These are phyloP conservation scores for Enteromius trimaculatus DNA, from an alignment of 2,797 vertebrate genomes.

Conservation along the genomic window DNA sequence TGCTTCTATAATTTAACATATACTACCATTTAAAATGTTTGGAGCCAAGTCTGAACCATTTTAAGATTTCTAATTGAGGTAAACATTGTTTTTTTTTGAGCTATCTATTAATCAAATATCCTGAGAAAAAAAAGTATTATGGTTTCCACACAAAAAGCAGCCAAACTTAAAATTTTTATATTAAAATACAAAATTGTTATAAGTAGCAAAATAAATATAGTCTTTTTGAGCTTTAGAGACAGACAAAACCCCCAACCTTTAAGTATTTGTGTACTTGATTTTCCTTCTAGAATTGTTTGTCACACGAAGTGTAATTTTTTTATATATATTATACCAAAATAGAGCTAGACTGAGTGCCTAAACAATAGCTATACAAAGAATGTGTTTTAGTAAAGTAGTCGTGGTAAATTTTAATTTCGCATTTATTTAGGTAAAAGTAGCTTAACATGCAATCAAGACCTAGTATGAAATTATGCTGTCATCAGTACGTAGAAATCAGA, in stretches of 20 bases:
- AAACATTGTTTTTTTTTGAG: too few species aligned
- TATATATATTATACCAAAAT: neutral
- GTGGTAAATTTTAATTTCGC: neutral
- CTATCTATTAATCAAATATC: neutral
- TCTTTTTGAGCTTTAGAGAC: neutral
- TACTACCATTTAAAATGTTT: neutral
- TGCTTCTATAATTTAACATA: neutral
- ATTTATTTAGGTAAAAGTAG: neutral
- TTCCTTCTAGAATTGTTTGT: neutral
- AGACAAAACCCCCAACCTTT: neutral
- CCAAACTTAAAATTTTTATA: too few species aligned
- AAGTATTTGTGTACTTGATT: neutral
- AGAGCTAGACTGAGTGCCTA: neutral
- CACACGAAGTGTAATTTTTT: neutral
- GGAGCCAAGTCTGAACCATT: neutral
- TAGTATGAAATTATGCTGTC: conserved; percentile 40
- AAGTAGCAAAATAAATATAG: neutral
- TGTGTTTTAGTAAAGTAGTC: neutral
- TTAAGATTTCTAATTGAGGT: too few species aligned
- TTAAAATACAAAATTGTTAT: too few species aligned
- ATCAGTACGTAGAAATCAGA: conserved; percentile 29
- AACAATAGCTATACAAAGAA: neutral
- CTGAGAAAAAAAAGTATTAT: neutral
- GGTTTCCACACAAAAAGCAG: neutral
- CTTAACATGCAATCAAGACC: neutral